Base-by-base conservation (phyloP, 2,113 vertebrate species). In the Cochlearius cochlearius region DNA sequence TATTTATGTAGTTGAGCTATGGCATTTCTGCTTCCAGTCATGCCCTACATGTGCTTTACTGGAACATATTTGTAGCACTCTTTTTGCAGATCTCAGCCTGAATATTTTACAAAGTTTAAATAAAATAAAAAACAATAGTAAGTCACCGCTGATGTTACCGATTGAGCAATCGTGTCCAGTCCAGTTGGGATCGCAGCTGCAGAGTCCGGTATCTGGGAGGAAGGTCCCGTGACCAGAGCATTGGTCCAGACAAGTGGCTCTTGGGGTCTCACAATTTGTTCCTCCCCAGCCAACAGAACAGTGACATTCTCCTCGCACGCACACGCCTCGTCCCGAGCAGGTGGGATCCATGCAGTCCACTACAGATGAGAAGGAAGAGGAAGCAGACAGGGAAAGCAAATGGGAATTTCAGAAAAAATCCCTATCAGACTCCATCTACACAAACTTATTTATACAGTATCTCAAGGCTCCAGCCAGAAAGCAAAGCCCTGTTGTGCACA, bases 271-370 rank as follows among this genome's bases (percentile, higher is more conserved):
- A 2, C 99, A 99, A 47, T 98, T 99, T 39, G 99, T 94, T 43
- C 99, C 99, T 63, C 99, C 99, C 99, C 99, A 99, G 49, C 99
- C 99, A 25, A 99, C 98, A 0, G 99, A 99, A 77, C 99, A 99
- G 98, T 99, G 99, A 87, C 99, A 99, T 90, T 99, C 99, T 74
- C 99, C 99, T 90, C 99, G 97, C 45, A 99, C 99, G 3, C 99
- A 99, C 47, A 99, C 99, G 0, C 99, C 99, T 75, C 99, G 98
- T 55, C 99, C 99, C 0, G 99, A 99, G 95, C 99, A 99, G 1
- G 99, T 99, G 8, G 99, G 99, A 94, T 99, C 99, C 98, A 99
- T 97, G 95, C 99, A 99, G 97, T 99, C 99, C 98, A 99, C 99
- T 99, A 91, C 30, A 88, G 75, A 64, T 19, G 30, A 58, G 88